Evolutionary conservation across 2,888 invertebrate species (phyloP).

Genomic region (Aphodius granarius): DNA sequence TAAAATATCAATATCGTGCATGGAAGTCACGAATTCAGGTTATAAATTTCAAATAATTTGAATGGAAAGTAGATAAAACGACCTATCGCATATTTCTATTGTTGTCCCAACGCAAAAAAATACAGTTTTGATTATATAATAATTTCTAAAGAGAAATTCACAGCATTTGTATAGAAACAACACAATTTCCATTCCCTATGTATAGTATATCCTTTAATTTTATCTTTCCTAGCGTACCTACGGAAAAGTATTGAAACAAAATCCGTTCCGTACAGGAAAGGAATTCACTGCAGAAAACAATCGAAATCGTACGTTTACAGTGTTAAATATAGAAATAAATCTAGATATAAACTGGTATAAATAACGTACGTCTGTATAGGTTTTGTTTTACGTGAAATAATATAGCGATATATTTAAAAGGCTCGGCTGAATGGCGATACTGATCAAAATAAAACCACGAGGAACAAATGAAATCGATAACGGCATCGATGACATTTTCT

Average conservation of each 20-base stretch:
- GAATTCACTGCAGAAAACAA: background rate
- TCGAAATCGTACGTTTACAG: background rate
- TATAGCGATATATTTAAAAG: background rate
- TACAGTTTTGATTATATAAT: background rate
- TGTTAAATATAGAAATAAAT: background rate
- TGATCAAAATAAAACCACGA: background rate
- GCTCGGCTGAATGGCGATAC: background rate
- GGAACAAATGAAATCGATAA: background rate
- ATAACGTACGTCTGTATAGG: background rate
- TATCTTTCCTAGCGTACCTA: background rate
- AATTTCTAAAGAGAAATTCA: background rate
- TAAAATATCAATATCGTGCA: background rate
- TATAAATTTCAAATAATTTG: background rate
- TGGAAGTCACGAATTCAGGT: background rate
- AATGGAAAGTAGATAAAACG: background rate
- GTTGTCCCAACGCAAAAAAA: background rate
- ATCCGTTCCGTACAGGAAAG: background rate
- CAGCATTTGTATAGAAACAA: background rate
- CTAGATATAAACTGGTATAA: background rate
- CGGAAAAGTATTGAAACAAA: background rate
- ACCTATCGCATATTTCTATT: background rate
- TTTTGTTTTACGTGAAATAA: background rate
- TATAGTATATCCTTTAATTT: background rate
- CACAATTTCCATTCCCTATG: background rate
- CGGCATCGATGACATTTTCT: background rate